A percentile compares a stretch with the other conserved stretches of the same genome.
phyloP scores from a whole-genome alignment of 2,797 vertebrate genomes.

The Darevskia mixta region DNA sequence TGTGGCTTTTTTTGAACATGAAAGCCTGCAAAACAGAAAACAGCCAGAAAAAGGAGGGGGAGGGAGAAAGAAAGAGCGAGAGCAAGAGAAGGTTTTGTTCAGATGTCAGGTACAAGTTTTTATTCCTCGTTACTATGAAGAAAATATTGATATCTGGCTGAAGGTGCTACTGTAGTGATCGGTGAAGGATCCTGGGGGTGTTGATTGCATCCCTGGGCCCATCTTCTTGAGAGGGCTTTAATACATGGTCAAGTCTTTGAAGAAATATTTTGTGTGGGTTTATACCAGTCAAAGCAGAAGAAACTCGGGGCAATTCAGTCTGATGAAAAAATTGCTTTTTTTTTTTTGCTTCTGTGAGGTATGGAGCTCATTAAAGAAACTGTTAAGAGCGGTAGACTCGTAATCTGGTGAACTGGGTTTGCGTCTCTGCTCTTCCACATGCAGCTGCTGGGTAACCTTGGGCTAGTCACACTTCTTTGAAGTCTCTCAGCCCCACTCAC shows the following conservation, averaged over 20 bases:
- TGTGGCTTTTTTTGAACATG: slow-evolving; percentile 36
- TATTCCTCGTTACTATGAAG: background rate
- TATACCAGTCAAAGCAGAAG: slow-evolving; percentile 17
- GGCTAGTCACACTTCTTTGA: too few relatives aligned
- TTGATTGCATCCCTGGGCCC: slow-evolving; percentile 29
- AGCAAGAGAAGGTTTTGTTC: slow-evolving; percentile 26
- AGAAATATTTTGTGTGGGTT: slow-evolving; percentile 46
- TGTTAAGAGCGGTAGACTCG: too few relatives aligned
- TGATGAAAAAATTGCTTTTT: slow-evolving; percentile 13
- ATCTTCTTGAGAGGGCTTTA: slow-evolving; percentile 34
- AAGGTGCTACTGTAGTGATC: slow-evolving; percentile 48
- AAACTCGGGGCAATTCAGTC: background rate
- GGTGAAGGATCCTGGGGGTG: slow-evolving; percentile 50
- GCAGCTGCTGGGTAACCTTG: too few relatives aligned
- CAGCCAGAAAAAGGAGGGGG: background rate
- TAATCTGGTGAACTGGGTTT: too few relatives aligned
- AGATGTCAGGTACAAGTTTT: slow-evolving; percentile 51
- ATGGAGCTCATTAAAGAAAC: background rate
- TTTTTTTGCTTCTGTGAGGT: background rate
- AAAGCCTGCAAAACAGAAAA: slow-evolving; percentile 44
- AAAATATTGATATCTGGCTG: slow-evolving; percentile 60
- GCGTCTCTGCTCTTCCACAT: too few relatives aligned
- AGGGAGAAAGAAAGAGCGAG: too few relatives aligned
- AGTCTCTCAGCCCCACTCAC: too few relatives aligned
- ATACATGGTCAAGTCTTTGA: slow-evolving; percentile 37